These are phyloP conservation scores for Brenthis daphne DNA, from an alignment of 2,888 invertebrate genomes.

Conservation along the genomic window DNA sequence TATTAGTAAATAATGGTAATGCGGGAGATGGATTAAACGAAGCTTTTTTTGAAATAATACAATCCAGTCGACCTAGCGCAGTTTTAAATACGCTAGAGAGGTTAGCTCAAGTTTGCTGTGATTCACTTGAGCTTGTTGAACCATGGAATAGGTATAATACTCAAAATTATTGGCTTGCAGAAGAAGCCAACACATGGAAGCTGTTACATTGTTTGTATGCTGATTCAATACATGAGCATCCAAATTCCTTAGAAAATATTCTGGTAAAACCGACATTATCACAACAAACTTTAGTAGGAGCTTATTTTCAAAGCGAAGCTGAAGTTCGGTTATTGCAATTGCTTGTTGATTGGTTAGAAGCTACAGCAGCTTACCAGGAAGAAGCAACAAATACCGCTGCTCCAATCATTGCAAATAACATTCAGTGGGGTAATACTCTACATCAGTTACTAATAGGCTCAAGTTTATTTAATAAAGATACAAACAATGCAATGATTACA, in stretches of 20 bases:
- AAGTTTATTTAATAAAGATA: conserved; percentile 75
- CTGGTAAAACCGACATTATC: conserved; percentile 68
- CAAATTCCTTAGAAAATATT: conserved; percentile 75
- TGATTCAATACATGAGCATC: conserved; percentile 86
- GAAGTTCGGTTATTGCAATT: conserved; percentile 88
- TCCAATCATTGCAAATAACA: conserved; percentile 80
- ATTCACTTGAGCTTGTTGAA: conserved; percentile 80
- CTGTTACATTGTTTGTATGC: conserved; percentile 90
- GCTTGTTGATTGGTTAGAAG: conserved; percentile 96
- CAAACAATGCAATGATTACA: conserved; percentile 79
- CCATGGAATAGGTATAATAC: conserved; percentile 76
- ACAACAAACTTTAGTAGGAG: conserved; percentile 66
- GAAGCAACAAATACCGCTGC: conserved; percentile 70
- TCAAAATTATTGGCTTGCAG: conserved; percentile 84
- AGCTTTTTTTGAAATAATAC: conserved; percentile 76
- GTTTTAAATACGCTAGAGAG: conserved; percentile 84
- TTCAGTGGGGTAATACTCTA: conserved; percentile 96
- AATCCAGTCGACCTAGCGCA: conserved; percentile 71
- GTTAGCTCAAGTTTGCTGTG: conserved; percentile 84
- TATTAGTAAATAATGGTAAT: conserved; percentile 56
- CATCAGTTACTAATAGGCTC: conserved; percentile 85
- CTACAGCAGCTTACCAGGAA: conserved; percentile 92
- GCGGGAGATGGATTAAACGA: conserved; percentile 67
- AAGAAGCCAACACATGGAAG: conserved; percentile 95
- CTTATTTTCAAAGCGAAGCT: conserved; percentile 75